Conservation (phyloP, 1,140 invertebrate species). For the Drosophila pseudoobscura region DNA sequence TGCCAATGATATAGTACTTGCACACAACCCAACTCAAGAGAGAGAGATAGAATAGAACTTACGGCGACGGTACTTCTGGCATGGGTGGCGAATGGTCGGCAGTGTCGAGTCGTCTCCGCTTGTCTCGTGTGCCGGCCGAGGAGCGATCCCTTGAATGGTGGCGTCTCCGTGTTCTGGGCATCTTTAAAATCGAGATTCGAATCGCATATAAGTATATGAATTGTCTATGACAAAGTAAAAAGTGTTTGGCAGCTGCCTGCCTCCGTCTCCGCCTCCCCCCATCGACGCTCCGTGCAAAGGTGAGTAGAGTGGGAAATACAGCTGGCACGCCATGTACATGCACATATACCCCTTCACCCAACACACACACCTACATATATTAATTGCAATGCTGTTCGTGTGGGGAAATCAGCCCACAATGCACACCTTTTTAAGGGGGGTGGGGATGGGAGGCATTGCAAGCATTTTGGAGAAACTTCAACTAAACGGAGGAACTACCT, state of each 20-base stretch:
- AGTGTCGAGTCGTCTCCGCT: conserved; percentile 85
- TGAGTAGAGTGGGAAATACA: conserved; percentile 46
- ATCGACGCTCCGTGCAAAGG: conserved; percentile 18
- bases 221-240: background rate
- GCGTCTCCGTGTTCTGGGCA: conserved; percentile 91
- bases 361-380: conserved; percentile 5
- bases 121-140: conserved; percentile 84
- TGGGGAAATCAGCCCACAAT: conserved; percentile 21
- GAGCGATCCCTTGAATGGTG: conserved; percentile 88
- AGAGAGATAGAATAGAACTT: conserved; percentile 52
- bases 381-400: conserved; percentile 49
- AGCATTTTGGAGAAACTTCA: conserved; percentile 8
- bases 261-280: conserved; percentile 3
- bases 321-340: conserved; percentile 23
- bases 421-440: conserved; percentile 13
- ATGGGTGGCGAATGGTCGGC: conserved; percentile 75
- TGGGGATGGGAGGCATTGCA: too few species aligned
- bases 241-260: conserved; percentile 13
- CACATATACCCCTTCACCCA: background rate
- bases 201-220: conserved; percentile 1
- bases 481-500: conserved; percentile 42
- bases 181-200: conserved; percentile 84
- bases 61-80: conserved; percentile 75
- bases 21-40: conserved; percentile 4
- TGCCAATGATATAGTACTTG: conserved; percentile 19